These are phyloP conservation scores for Dasysyrphus tricinctus DNA, from an alignment of 2,888 invertebrate species.

Conservation along the genomic window DNA sequence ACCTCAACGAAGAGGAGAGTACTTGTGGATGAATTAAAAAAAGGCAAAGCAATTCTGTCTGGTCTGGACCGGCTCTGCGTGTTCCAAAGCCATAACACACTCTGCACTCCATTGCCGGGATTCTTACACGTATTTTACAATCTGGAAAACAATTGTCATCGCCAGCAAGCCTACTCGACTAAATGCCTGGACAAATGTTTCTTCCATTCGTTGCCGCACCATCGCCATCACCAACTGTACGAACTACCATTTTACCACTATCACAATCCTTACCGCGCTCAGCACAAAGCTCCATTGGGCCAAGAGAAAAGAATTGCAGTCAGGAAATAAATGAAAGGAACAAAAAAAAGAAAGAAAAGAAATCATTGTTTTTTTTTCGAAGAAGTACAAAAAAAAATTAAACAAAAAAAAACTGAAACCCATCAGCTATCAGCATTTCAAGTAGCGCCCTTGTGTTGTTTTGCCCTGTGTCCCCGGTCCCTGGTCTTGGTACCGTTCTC, in stretches of 20 bases:
- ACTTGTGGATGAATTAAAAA: neutral
- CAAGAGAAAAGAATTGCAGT: conserved; percentile 72
- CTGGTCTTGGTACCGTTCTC: conserved; percentile 13
- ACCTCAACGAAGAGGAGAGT: conserved; percentile 44
- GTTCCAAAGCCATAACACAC: conserved; percentile 52
- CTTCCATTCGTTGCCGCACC: conserved; percentile 21
- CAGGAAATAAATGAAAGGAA: conserved; percentile 68
- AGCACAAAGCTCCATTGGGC: conserved; percentile 64
- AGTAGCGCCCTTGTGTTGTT: conserved; percentile 75
- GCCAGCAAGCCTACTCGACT: conserved; percentile 62
- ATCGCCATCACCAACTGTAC: neutral
- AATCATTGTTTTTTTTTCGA: neutral
- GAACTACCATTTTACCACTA: conserved; percentile 13
- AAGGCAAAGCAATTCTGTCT: conserved; percentile 33
- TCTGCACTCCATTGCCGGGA: conserved; percentile 54
- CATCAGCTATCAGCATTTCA: conserved; percentile 75
- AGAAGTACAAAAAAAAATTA: conserved; percentile 33
- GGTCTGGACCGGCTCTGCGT: conserved; percentile 41
- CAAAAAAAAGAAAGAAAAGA: conserved; percentile 5
- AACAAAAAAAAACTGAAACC: conserved; percentile 74
- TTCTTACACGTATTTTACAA: conserved; percentile 65
- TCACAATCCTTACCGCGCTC: conserved; percentile 40
- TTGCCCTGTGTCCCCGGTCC: conserved; percentile 58
- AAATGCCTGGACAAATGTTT: conserved; percentile 74
- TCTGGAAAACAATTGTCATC: conserved; percentile 73